Conservation (phyloP, 2,888 invertebrate species). For the Drosophila rubida region DNA sequence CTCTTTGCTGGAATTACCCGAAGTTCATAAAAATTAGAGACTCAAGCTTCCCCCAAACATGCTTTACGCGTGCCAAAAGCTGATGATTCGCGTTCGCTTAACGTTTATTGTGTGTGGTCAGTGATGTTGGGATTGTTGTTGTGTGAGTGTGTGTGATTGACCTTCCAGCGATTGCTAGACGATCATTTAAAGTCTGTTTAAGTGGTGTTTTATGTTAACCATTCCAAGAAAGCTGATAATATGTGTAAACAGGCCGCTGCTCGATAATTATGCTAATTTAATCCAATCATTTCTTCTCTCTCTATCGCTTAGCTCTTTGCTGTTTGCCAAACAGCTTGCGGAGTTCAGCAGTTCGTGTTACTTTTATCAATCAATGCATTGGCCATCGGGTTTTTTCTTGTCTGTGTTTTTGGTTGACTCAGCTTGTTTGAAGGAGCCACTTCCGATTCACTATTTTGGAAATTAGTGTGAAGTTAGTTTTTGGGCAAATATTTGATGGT, state of each 20-base stretch:
- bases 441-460: constrained; percentile 56
- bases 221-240: constrained; percentile 76
- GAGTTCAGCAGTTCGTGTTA: constrained; percentile 45
- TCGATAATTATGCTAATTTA: constrained; percentile 72
- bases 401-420: constrained; percentile 40
- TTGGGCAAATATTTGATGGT: constrained; percentile 45
- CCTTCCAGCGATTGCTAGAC: constrained; percentile 52
- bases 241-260: constrained; percentile 43
- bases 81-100: constrained; percentile 25
- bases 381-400: constrained; percentile 69
- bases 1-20: constrained; percentile 68
- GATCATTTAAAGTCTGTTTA: constrained; percentile 55
- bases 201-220: constrained; percentile 66
- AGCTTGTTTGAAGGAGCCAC: constrained; percentile 56
- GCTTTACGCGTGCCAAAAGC: constrained; percentile 43
- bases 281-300: constrained; percentile 35
- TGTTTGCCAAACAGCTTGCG: constrained; percentile 64
- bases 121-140: constrained; percentile 42
- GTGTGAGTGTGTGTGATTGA: constrained; percentile 58
- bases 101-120: constrained; percentile 62
- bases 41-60: constrained; percentile 25
- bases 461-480: constrained; percentile 38
- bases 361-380: constrained; percentile 61
- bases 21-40: constrained; percentile 71
- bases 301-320: constrained; percentile 9